Evolutionary conservation across 2,113 vertebrate genomes (phyloP).

Genomic region (Pollachius pollachius): DNA sequence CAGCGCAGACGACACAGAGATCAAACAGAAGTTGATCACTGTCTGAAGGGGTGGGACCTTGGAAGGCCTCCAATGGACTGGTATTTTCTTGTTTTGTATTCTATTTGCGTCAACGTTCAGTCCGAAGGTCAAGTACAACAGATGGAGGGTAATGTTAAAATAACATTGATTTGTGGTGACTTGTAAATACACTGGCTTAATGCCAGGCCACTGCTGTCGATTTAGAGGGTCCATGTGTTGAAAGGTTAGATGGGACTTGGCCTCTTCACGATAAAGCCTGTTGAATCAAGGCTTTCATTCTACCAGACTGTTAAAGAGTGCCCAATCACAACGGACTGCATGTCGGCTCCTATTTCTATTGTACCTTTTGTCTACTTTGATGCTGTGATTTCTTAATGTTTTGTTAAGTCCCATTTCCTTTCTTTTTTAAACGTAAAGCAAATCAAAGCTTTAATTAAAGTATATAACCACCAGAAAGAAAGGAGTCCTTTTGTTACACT

Average conservation of each 20-base stretch:
- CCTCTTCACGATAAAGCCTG: too few species aligned
- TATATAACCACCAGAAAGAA: constrained; percentile 5
- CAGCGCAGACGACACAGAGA: constrained; percentile 44
- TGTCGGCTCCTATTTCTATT: constrained; percentile 11
- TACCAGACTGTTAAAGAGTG: neutral
- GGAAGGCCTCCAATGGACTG: neutral
- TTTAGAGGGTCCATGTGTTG: too few species aligned
- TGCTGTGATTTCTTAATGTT: neutral
- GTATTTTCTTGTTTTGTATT: too few species aligned
- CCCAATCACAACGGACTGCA: constrained; percentile 18
- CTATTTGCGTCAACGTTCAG: too few species aligned
- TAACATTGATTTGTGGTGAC: too few species aligned
- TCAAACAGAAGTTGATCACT: constrained; percentile 75
- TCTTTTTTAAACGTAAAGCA: neutral
- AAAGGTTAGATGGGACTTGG: too few species aligned
- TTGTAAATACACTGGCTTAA: too few species aligned
- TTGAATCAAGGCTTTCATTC: too few species aligned
- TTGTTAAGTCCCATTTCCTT: constrained; percentile 14
- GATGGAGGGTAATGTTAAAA: too few species aligned
- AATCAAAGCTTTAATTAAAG: constrained; percentile 14
- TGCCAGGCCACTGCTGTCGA: too few species aligned
- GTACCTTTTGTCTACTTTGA: constrained; percentile 13
- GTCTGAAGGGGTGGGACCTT: constrained; percentile 68
- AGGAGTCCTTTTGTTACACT: neutral
- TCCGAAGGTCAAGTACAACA: too few species aligned